phyloP scores from a whole-genome alignment of 1,140 invertebrate species.

The Acromyrmex charruanus region DNA sequence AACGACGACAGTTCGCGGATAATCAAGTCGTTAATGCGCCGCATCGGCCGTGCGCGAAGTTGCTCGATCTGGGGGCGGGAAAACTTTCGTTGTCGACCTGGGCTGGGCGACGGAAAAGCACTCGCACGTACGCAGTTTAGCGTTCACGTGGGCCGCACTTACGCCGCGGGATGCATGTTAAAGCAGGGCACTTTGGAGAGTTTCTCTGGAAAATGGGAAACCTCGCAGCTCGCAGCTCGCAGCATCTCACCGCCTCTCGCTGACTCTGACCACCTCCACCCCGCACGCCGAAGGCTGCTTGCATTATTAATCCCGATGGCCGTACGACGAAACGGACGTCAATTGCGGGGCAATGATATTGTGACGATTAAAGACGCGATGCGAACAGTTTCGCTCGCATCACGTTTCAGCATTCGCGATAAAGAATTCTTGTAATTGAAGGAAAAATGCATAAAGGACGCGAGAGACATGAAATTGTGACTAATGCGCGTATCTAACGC shows the following conservation, averaged over 20 bases:
- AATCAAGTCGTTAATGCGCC: conserved; percentile 70
- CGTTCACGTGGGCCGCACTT: conserved; percentile 43
- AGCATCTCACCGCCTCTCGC: neutral
- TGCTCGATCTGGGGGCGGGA: conserved; percentile 15
- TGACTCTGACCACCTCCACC: neutral
- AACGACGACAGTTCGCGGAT: conserved; percentile 58
- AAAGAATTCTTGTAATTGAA: neutral
- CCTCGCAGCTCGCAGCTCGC: conserved; percentile 6
- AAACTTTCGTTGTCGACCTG: conserved; percentile 45
- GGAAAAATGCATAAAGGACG: neutral
- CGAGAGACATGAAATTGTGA: neutral
- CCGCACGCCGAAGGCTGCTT: neutral
- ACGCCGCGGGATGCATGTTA: conserved; percentile 59
- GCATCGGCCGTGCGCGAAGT: conserved; percentile 30
- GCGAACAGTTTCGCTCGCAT: neutral
- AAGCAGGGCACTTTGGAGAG: conserved; percentile 64
- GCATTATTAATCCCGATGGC: conserved; percentile 69
- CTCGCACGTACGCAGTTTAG: conserved; percentile 62
- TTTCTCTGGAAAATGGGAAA: conserved; percentile 39
- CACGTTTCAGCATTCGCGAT: neutral
- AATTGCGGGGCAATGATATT: conserved; percentile 1
- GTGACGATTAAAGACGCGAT: neutral
- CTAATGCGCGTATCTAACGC: neutral
- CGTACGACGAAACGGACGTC: conserved; percentile 2
- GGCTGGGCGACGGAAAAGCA: conserved; percentile 10